These are phyloP conservation scores for Lamprologus callipterus DNA, from an alignment of 2,113 vertebrate genomes.

Conservation along the genomic window DNA sequence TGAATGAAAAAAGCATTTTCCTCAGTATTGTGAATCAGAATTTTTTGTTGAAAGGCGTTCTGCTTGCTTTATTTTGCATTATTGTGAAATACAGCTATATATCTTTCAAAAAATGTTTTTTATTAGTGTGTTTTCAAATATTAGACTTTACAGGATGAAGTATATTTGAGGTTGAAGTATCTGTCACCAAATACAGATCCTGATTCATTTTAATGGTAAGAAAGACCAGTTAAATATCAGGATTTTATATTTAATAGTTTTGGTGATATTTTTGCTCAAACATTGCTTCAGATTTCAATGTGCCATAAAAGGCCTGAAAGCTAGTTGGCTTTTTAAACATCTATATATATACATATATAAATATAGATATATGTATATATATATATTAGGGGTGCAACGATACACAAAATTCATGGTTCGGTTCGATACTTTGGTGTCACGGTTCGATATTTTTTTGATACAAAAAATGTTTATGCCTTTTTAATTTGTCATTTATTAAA, in stretches of 20 bases:
- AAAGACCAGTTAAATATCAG: background rate
- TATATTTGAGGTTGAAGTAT: background rate
- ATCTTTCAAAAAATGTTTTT: background rate
- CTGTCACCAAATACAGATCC: background rate
- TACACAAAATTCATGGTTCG: no score
- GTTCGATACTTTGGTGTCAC: no score
- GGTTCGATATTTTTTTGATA: no score
- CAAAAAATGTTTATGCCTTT: no score
- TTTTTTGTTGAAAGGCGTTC: background rate
- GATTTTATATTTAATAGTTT: background rate
- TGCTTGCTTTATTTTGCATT: background rate
- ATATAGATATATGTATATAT: rapidly evolving
- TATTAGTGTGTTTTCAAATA: background rate
- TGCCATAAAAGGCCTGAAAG: background rate
- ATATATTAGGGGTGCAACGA: background rate
- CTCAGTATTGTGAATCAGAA: background rate
- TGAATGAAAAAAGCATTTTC: background rate
- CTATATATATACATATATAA: rapidly evolving
- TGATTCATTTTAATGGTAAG: background rate
- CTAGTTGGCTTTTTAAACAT: background rate
- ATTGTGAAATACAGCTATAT: background rate
- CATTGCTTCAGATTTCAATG: background rate
- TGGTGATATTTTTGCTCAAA: background rate
- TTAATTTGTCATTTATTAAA: no score
- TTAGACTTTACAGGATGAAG: background rate